Percentiles rank a stretch among this genome's conserved stretches.
phyloP scores from a whole-genome alignment of 2,113 vertebrate species.

The Python bivittatus region DNA sequence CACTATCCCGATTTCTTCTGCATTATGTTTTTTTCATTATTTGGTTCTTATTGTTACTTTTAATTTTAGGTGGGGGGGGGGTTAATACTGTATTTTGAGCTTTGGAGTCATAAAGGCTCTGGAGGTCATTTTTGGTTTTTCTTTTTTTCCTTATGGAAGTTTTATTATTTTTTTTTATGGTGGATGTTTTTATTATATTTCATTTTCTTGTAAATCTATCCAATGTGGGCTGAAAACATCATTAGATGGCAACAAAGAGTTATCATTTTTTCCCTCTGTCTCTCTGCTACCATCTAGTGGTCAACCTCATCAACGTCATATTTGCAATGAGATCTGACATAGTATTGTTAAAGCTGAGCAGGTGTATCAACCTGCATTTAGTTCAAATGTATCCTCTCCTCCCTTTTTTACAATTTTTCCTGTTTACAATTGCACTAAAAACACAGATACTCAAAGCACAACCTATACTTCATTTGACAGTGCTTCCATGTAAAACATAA shows the following conservation, averaged over 20 bases:
- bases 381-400: no score
- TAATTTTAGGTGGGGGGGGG: no score
- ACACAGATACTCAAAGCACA: neutral
- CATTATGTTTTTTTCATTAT: neutral
- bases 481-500: neutral
- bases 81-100: neutral
- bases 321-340: neutral
- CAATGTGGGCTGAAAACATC: neutral
- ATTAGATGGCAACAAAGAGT: neutral
- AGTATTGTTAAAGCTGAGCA: neutral
- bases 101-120: neutral
- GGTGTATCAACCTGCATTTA: neutral
- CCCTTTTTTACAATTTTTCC: neutral
- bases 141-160: neutral
- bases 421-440: neutral
- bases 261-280: neutral
- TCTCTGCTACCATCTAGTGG: neutral
- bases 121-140: neutral
- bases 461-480: neutral
- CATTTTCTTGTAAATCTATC: neutral
- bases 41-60: neutral
- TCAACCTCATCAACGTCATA: neutral
- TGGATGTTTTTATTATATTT: neutral
- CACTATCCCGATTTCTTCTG: neutral
- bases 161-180: neutral